A percentile compares a stretch with the other conserved stretches of the same genome.
phyloP scores from a whole-genome alignment of 2,888 invertebrate genomes.

The Lysandra bellargus region DNA sequence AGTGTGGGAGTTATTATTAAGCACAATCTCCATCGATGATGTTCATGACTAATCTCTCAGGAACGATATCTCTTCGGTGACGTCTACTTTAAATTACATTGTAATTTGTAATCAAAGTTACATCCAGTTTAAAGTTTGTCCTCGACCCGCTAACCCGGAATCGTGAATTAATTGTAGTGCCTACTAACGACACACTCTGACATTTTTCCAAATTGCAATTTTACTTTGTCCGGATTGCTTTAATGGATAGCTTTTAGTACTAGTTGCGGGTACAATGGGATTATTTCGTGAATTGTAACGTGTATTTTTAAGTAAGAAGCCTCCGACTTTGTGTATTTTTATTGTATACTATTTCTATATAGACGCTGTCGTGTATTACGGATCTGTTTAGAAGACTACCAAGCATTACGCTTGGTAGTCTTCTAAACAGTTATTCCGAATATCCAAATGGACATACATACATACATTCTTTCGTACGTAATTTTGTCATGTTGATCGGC shows the following conservation, averaged over 20 bases:
- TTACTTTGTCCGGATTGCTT: constrained; percentile 38
- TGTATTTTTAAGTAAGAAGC: not conserved
- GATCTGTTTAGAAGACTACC: too few relatives aligned
- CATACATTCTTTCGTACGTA: too few relatives aligned
- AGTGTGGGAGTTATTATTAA: too few relatives aligned
- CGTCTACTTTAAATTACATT: not conserved
- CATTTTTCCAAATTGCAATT: constrained; percentile 30
- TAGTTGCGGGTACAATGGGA: not conserved
- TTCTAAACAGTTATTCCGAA: too few relatives aligned
- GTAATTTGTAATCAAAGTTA: not conserved
- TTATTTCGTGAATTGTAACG: not conserved
- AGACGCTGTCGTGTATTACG: too few relatives aligned
- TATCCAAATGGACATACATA: too few relatives aligned
- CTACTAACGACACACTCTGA: constrained; percentile 23
- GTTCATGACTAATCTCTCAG: not conserved
- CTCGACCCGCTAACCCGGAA: not conserved
- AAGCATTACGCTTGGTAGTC: too few relatives aligned
- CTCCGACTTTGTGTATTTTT: not conserved
- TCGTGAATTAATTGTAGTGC: constrained; percentile 27
- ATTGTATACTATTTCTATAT: too few relatives aligned
- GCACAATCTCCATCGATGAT: too few relatives aligned
- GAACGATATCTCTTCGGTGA: not conserved
- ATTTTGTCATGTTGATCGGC: too few relatives aligned
- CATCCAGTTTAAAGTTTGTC: not conserved
- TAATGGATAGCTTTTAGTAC: constrained; percentile 14